These are phyloP conservation scores for Fratercula arctica DNA, from an alignment of 2,797 vertebrate species.

Conservation along the genomic window DNA sequence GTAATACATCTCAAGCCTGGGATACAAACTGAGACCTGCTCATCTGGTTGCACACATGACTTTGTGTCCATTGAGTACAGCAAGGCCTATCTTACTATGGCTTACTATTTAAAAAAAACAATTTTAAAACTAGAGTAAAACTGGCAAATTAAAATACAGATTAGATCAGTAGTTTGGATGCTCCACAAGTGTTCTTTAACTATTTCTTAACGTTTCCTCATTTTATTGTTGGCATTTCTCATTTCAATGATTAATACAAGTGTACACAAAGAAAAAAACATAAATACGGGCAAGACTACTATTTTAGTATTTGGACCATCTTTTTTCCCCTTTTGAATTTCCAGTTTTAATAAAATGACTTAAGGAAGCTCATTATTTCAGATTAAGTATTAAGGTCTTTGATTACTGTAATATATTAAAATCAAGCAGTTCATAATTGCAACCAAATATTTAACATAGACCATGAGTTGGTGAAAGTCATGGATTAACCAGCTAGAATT, in stretches of 20 bases:
- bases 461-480: background rate
- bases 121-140: background rate
- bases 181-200: background rate
- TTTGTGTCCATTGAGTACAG: background rate
- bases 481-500: background rate
- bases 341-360: background rate
- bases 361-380: background rate
- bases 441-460: background rate
- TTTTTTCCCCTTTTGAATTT: background rate
- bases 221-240: background rate
- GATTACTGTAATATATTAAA: background rate
- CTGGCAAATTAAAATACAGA: background rate
- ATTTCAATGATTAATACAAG: background rate
- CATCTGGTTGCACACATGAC: background rate
- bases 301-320: background rate
- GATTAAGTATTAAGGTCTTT: background rate
- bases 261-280: background rate
- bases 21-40: background rate
- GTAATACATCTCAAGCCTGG: background rate
- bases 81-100: background rate
- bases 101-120: background rate
- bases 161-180: background rate
- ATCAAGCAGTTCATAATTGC: background rate
- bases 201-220: background rate
- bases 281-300: background rate